Evolutionary conservation across 1,140 invertebrate species (phyloP).

Genomic region (Caenorhabditis inopinata): DNA sequence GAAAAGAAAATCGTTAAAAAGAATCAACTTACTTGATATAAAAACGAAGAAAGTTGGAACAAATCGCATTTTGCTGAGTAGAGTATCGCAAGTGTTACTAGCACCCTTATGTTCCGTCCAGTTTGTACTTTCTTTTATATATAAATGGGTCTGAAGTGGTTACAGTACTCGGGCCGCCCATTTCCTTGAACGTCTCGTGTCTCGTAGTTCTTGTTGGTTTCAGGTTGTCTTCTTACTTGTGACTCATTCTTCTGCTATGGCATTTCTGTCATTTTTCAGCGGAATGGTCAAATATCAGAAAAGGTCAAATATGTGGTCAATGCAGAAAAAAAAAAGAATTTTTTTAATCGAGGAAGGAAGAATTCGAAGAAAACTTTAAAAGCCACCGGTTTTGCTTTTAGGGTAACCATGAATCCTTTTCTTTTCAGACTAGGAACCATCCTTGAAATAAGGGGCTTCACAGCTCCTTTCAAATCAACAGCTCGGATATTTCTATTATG

Average conservation of each 20-base stretch:
- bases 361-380: too few relatives aligned
- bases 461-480: too few relatives aligned
- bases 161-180: conserved; percentile 19
- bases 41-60: background rate
- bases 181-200: background rate
- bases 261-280: background rate
- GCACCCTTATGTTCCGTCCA: conserved; percentile 20
- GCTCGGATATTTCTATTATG: too few relatives aligned
- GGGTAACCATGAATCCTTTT: too few relatives aligned
- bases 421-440: too few relatives aligned
- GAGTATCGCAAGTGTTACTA: background rate
- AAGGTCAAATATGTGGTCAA: conserved; percentile 1
- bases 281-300: background rate
- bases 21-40: background rate
- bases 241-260: background rate
- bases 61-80: background rate
- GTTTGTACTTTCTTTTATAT: conserved; percentile 34
- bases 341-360: too few relatives aligned
- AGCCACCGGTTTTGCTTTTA: too few relatives aligned
- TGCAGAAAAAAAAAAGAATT: too few relatives aligned
- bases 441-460: too few relatives aligned
- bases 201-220: conserved; percentile 1
- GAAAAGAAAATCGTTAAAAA: background rate
- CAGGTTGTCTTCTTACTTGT: background rate
- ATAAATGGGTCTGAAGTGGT: conserved; percentile 3